Base-by-base conservation (phyloP, 2,797 vertebrate genomes). In the Helarctos malayanus region DNA sequence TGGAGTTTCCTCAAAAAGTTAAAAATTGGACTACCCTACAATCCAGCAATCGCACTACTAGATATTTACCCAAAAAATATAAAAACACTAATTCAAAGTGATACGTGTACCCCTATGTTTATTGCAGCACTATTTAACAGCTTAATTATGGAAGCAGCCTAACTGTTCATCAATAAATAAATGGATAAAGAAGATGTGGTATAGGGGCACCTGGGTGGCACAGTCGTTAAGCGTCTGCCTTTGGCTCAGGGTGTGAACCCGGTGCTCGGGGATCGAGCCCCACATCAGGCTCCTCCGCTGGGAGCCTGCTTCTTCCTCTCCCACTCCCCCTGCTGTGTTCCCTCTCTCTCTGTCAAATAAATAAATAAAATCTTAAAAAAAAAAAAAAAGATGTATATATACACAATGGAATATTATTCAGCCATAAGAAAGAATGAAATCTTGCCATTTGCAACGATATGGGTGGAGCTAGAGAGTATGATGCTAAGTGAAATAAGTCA, bases 261-360 rank as follows among this genome's bases (percentile, higher is more conserved):
- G 12, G 49, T 12, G 49, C 14, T 14, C 49, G 13, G 49, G 49
- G 49, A 49, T 49, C 49, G 0, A 49, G 49, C 14, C 49, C 49
- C 14, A 4, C 49, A 49, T 49, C 49, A 1, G 49, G 49, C 49
- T 49, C 0, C 49, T 49, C 3, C 0, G 49, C 14, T 0, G 49
- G 49, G 14, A 49, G 49, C 49, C 49, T 49, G 49, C 49, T 49
- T 49, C 49, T 49, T 14, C 49, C 49, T 49, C 49, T 49, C 49
- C 49, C 0, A 49, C 49, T 49, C 49, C 49, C 49, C 49, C 49
- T 49, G 49, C 49, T 49, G 49, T 49, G 49, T 49, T 49, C 49
- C 49, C 14, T 14, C 49, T 49, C 49, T 49, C 49, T 49, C 49
- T 49, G 49, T 49, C 49, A 49, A 49, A 49, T 4, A 49, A 49